A percentile compares a stretch with the other conserved stretches of the same genome.
Evolutionary conservation across 1,140 invertebrate species (phyloP).

Genomic region (Drosophila grimshawi): DNA sequence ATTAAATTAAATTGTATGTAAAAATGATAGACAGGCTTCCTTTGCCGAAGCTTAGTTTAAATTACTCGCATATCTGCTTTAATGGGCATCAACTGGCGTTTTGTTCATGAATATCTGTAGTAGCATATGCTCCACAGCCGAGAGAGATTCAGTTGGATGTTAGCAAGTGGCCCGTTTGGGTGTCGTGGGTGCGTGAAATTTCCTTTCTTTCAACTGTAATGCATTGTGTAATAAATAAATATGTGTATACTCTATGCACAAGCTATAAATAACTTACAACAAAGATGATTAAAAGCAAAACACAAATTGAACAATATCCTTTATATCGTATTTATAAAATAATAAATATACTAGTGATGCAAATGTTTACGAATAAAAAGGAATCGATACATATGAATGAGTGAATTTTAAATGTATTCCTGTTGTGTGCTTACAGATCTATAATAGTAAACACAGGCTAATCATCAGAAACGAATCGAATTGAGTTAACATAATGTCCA

Average conservation of each 20-base stretch:
- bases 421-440: conserved; percentile 18
- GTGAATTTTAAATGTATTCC: neutral
- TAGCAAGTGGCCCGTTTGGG: conserved; percentile 50
- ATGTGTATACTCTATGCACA: neutral
- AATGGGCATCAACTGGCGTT: conserved; percentile 32
- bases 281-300: neutral
- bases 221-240: conserved; percentile 5
- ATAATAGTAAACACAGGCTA: conserved; percentile 1
- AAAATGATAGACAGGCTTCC: conserved; percentile 49
- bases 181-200: conserved; percentile 50
- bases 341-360: too few species aligned
- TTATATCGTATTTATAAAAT: neutral
- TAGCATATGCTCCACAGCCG: conserved; percentile 1
- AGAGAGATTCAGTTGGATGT: conserved; percentile 56
- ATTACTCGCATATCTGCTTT: conserved; percentile 46
- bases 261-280: neutral
- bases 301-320: conserved; percentile 7
- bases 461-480: neutral
- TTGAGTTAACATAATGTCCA: conserved; percentile 48
- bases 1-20: conserved; percentile 79
- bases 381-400: neutral
- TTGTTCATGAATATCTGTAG: conserved; percentile 26
- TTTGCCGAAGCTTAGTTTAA: conserved; percentile 43
- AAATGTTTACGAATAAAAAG: too few species aligned
- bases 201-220: neutral